Evolutionary conservation across 2,113 vertebrate species (phyloP).

Genomic region (Pseudorasbora parva): DNA sequence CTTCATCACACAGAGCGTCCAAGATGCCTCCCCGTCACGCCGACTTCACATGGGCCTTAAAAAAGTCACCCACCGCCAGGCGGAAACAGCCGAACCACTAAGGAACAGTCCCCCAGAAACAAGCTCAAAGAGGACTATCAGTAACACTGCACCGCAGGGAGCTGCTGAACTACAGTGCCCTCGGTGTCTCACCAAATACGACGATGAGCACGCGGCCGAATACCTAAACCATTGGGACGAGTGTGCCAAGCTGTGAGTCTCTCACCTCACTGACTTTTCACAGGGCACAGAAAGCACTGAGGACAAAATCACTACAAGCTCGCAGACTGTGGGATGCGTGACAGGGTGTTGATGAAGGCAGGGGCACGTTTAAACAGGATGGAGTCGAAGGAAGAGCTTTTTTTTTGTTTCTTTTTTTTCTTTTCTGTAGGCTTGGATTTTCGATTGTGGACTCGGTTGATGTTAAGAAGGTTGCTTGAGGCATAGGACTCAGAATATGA

Average conservation of each 20-base stretch:
- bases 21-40: constrained; percentile 69
- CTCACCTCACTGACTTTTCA: constrained; percentile 26
- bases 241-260: constrained; percentile 74
- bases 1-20: constrained; percentile 72
- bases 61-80: constrained; percentile 57
- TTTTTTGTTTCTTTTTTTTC: background rate
- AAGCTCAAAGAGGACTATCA: constrained; percentile 48
- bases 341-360: background rate
- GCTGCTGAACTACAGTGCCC: constrained; percentile 87
- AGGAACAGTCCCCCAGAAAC: constrained; percentile 67
- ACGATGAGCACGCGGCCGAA: constrained; percentile 77
- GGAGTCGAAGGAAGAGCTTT: background rate
- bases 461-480: background rate
- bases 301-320: constrained; percentile 64
- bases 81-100: constrained; percentile 62
- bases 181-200: constrained; percentile 79
- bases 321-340: constrained; percentile 23
- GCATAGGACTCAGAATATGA: background rate
- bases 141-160: constrained; percentile 57
- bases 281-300: constrained; percentile 50
- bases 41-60: constrained; percentile 71
- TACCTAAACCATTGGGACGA: constrained; percentile 86
- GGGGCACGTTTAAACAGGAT: background rate
- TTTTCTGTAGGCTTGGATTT: background rate
- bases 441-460: background rate